phyloP scores from a whole-genome alignment of 1,140 invertebrate species.

The Musca domestica region DNA sequence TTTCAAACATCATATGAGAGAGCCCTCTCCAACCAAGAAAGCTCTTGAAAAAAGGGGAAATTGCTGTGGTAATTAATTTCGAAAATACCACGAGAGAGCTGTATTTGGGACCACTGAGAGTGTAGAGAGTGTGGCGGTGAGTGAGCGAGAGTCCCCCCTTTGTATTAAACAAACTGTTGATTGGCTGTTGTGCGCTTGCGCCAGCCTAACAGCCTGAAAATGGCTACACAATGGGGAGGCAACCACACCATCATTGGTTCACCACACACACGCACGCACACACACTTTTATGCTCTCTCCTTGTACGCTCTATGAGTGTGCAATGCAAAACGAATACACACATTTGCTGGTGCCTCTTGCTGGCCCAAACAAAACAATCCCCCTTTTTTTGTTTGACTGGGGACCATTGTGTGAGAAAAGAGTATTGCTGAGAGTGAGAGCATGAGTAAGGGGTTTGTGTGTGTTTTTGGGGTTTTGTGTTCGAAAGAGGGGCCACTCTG shows the following conservation, averaged over 20 bases:
- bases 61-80: background rate
- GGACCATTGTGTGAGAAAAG: background rate
- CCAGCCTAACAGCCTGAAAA: constrained; percentile 42
- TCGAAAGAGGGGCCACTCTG: too few species aligned
- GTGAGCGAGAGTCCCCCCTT: background rate
- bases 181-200: constrained; percentile 53
- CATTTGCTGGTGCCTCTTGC: background rate
- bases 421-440: background rate
- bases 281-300: background rate
- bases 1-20: too few species aligned
- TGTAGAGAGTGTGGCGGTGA: background rate
- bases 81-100: background rate
- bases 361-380: background rate
- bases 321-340: background rate
- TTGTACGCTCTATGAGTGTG: background rate
- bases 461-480: too few species aligned
- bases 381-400: background rate
- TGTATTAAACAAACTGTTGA: constrained; percentile 45
- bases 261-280: background rate
- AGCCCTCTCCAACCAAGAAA: too few species aligned
- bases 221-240: constrained; percentile 51
- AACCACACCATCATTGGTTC: constrained; percentile 44
- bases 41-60: constrained; percentile 9
- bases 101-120: background rate
- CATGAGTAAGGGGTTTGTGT: too few species aligned